Conservation (phyloP, 2,888 invertebrate genomes). For the Tiliacea citrago region DNA sequence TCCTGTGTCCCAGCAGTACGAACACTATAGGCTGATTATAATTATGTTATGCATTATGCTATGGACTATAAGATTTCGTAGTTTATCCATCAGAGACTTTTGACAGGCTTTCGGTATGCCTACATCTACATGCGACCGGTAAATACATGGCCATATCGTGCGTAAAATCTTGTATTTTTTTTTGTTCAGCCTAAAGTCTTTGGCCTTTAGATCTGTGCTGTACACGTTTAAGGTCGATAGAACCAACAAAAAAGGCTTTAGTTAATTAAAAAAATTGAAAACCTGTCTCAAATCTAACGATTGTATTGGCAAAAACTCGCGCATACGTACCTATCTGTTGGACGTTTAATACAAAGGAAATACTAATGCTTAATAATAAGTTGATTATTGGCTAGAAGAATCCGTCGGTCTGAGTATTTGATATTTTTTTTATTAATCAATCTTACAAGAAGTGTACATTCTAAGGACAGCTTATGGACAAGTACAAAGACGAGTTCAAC, state of each 20-base stretch:
- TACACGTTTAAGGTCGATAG: conserved; percentile 50
- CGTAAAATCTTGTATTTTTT: conserved; percentile 23
- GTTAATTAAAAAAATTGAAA: conserved; percentile 36
- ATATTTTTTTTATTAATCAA: too few relatives aligned
- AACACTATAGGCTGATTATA: background rate
- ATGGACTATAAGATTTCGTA: background rate
- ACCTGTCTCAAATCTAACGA: conserved; percentile 46
- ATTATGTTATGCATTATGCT: background rate
- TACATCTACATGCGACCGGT: background rate
- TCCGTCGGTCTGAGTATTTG: background rate
- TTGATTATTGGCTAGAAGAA: background rate
- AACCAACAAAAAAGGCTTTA: conserved; percentile 40
- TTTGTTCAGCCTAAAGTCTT: conserved; percentile 14
- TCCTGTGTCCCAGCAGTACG: too few relatives aligned
- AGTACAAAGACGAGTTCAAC: too few relatives aligned
- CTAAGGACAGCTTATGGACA: too few relatives aligned
- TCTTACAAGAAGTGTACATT: too few relatives aligned
- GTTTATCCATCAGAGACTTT: background rate
- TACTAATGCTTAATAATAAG: conserved; percentile 12
- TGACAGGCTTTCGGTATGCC: background rate
- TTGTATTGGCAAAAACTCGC: conserved; percentile 41
- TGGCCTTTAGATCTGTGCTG: conserved; percentile 32
- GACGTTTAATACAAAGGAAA: conserved; percentile 19
- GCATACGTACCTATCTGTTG: background rate
- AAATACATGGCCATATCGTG: background rate